Evolutionary conservation across 2,113 vertebrate species (phyloP).

Genomic region (Ifrita kowaldi): DNA sequence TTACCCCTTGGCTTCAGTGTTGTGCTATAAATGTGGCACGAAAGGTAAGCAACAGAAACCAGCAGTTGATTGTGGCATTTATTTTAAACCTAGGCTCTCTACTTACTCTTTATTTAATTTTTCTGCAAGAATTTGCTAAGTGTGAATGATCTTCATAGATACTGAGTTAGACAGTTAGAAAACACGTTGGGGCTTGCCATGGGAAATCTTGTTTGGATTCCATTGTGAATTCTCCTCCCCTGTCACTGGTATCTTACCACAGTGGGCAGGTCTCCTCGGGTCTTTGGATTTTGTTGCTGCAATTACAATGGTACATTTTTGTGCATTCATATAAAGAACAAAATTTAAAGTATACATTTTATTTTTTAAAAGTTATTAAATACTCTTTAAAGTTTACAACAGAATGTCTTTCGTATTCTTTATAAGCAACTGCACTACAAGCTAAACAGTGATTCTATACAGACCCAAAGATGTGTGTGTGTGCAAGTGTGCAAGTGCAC

Average conservation of each 20-base stretch:
- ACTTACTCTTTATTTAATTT: not conserved
- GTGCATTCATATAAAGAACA: constrained; percentile 57
- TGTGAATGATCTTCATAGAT: not conserved
- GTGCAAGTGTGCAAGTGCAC: not conserved
- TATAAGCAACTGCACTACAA: not conserved
- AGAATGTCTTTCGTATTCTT: constrained; percentile 64
- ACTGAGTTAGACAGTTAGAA: not conserved
- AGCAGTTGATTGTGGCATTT: not conserved
- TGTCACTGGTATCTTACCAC: not conserved
- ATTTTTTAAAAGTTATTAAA: constrained; percentile 71
- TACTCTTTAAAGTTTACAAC: constrained; percentile 62
- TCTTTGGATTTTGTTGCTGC: constrained; percentile 10
- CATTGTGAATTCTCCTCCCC: not conserved
- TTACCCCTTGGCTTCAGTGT: not conserved
- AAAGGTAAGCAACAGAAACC: not conserved
- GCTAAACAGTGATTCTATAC: not conserved
- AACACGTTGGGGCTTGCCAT: not conserved
- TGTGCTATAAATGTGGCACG: not conserved
- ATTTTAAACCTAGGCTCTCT: not conserved
- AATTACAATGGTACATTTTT: constrained; percentile 32
- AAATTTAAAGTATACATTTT: constrained; percentile 58
- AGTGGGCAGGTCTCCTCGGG: constrained; percentile 2
- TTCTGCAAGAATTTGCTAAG: not conserved
- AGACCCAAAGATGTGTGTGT: not conserved
- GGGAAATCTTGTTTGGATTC: not conserved